These are phyloP conservation scores for Lagenorhynchus albirostris DNA, from an alignment of 2,113 vertebrate species.

Conservation along the genomic window DNA sequence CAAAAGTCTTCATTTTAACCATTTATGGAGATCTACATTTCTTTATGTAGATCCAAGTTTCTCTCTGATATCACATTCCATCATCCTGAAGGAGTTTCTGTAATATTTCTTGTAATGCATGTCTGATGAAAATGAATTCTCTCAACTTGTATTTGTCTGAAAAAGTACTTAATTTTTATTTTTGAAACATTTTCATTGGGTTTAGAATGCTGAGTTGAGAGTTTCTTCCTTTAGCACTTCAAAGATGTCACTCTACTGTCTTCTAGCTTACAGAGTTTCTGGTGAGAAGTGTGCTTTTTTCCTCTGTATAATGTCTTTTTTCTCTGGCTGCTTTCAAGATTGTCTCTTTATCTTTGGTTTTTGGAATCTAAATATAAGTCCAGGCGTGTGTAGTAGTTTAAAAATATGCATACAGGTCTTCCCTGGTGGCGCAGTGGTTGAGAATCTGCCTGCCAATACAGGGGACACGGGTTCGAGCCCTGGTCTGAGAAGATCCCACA, in stretches of 20 bases:
- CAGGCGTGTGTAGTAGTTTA: neutral
- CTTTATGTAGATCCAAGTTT: neutral
- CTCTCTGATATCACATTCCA: neutral
- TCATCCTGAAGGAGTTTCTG: neutral
- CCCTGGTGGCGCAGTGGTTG: no score
- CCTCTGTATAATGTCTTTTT: no score
- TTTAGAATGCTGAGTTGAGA: neutral
- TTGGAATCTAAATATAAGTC: neutral
- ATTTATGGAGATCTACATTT: neutral
- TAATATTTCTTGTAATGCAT: neutral
- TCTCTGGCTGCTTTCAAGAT: neutral
- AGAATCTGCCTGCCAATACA: no score
- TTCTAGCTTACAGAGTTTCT: neutral
- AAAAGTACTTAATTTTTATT: neutral
- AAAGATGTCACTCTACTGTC: neutral
- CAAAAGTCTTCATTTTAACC: neutral
- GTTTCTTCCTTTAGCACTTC: neutral
- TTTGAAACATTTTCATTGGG: neutral
- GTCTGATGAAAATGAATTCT: neutral
- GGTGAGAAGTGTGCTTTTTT: neutral
- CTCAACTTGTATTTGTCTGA: neutral
- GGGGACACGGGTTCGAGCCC: no score
- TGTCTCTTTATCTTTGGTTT: neutral
- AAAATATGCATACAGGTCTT: neutral
- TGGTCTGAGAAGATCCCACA: no score